These are phyloP conservation scores for Myiothlypis chrysogaster DNA, from an alignment of 2,797 vertebrate genomes.

Conservation along the genomic window DNA sequence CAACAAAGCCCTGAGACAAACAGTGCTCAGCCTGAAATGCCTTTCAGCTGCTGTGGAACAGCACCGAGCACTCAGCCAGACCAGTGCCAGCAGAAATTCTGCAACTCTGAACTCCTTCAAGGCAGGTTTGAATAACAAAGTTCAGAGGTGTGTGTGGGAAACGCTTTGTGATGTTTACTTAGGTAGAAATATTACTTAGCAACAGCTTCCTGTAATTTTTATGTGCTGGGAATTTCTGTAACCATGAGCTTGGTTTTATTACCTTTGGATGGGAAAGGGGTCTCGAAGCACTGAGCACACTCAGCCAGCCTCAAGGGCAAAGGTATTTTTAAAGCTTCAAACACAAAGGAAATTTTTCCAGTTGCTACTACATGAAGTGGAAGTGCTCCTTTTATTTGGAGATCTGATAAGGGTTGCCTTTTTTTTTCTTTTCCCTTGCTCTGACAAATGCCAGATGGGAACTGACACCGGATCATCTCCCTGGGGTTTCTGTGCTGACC, in stretches of 20 bases:
- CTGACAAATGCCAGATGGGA: slow-evolving; percentile 60
- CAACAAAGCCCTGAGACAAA: background rate
- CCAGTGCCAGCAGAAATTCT: background rate
- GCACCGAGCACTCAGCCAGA: background rate
- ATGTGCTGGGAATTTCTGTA: slow-evolving; percentile 68
- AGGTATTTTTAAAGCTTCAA: slow-evolving; percentile 58
- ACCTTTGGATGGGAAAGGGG: slow-evolving; percentile 45
- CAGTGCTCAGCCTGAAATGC: background rate
- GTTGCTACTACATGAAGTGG: slow-evolving; percentile 12
- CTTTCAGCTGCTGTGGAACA: background rate
- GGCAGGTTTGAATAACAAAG: slow-evolving; percentile 38
- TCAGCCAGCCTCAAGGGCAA: slow-evolving; percentile 14
- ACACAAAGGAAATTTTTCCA: slow-evolving; percentile 59
- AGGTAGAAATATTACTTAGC: slow-evolving; percentile 68
- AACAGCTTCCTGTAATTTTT: slow-evolving; percentile 68
- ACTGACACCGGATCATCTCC: slow-evolving; percentile 17
- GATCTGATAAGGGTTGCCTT: slow-evolving; percentile 48
- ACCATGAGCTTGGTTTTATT: slow-evolving; percentile 23
- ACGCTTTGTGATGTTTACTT: slow-evolving; percentile 60
- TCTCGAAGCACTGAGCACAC: background rate
- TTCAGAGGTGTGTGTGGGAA: slow-evolving; percentile 65
- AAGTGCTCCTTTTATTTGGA: slow-evolving; percentile 28
- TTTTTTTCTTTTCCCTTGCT: background rate
- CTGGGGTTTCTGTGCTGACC: background rate
- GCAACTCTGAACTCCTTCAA: background rate